phyloP scores from a whole-genome alignment of 2,113 vertebrate genomes.

The Albula glossodonta region DNA sequence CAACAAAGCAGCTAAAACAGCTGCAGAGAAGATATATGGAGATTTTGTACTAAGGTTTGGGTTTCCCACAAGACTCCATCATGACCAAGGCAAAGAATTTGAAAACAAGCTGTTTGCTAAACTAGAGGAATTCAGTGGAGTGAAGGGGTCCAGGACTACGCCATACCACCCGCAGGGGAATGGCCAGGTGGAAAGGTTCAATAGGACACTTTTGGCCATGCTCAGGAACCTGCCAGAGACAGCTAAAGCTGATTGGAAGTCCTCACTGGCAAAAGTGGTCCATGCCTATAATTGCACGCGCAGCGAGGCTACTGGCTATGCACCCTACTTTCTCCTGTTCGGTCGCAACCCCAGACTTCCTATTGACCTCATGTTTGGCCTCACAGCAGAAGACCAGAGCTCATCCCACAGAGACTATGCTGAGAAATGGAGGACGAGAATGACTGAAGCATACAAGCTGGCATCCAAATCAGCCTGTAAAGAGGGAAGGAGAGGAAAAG shows the following conservation, averaged over 20 bases:
- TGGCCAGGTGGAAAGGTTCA: conserved; percentile 17
- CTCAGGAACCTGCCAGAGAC: background rate
- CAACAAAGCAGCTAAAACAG: conserved; percentile 17
- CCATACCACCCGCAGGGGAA: conserved; percentile 21
- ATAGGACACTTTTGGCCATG: background rate
- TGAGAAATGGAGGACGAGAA: conserved; percentile 12
- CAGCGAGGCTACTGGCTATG: background rate
- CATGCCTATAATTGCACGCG: conserved; percentile 18
- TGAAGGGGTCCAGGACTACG: background rate
- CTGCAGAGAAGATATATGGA: conserved; percentile 22
- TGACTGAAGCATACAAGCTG: conserved; percentile 12
- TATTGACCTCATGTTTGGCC: conserved; percentile 23
- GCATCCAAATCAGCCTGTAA: conserved; percentile 9
- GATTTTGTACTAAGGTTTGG: conserved; percentile 24
- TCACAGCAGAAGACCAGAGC: conserved; percentile 16
- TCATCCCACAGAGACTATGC: conserved; percentile 13
- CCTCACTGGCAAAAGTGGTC: background rate
- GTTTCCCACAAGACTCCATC: conserved; percentile 5
- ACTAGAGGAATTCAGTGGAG: conserved; percentile 16
- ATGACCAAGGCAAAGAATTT: conserved; percentile 19
- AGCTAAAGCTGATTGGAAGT: conserved; percentile 7
- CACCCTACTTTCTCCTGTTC: conserved; percentile 21
- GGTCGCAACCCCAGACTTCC: background rate
- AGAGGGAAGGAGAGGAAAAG: conserved; percentile 20
- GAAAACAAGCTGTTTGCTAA: conserved; percentile 20